These are phyloP conservation scores for Rhabditoides inermis DNA, from an alignment of 2,888 invertebrate genomes.

Conservation along the genomic window DNA sequence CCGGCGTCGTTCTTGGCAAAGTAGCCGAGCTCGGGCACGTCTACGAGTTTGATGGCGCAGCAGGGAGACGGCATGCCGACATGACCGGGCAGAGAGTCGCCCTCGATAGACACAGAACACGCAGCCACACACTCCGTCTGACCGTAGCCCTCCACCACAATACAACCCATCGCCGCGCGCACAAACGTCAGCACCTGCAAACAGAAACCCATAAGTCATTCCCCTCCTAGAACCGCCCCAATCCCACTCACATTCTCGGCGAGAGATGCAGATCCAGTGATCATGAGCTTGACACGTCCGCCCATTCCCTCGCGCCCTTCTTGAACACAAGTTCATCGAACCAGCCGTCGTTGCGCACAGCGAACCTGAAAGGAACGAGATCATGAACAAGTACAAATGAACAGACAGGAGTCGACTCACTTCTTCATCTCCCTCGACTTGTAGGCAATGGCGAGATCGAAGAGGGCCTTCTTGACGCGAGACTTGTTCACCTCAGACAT, in stretches of 20 bases:
- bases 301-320: conserved; percentile 46
- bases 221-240: too few relatives aligned
- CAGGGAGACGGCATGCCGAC: conserved; percentile 93
- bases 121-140: conserved; percentile 59
- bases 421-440: conserved; percentile 44
- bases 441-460: conserved; percentile 42
- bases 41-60: conserved; percentile 84
- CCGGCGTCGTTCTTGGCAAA: conserved; percentile 50
- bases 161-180: conserved; percentile 74
- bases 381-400: too few relatives aligned
- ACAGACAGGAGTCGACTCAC: conserved; percentile 30
- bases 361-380: conserved; percentile 46
- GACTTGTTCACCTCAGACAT: conserved; percentile 50
- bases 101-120: conserved; percentile 62
- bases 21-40: conserved; percentile 90
- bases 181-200: conserved; percentile 87
- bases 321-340: conserved; percentile 56
- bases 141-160: conserved; percentile 53
- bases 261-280: conserved; percentile 79
- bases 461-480: conserved; percentile 37
- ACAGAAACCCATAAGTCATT: too few relatives aligned
- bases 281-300: conserved; percentile 53
- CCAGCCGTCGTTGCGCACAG: conserved; percentile 54
- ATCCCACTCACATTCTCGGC: conserved; percentile 86
- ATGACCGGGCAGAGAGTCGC: conserved; percentile 59